Conservation (phyloP, 2,888 invertebrate species). For the Drosophila diplacantha region DNA sequence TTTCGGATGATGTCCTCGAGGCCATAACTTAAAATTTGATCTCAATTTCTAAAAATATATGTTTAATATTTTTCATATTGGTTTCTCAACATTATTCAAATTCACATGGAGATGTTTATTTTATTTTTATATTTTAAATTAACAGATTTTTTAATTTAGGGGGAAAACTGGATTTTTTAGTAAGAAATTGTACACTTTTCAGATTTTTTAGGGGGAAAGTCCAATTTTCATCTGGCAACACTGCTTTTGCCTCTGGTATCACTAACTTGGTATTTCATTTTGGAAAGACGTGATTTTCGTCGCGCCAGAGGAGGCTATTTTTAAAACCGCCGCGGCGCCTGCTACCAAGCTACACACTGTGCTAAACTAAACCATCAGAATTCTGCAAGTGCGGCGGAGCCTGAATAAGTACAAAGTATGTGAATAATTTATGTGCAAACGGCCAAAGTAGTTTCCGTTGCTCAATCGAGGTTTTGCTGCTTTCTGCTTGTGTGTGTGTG, state of each 20-base stretch:
- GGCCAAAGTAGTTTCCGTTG: constrained; percentile 3
- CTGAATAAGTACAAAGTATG: constrained; percentile 57
- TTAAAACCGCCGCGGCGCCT: constrained; percentile 37
- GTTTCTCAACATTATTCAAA: no score
- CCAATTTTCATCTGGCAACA: no score
- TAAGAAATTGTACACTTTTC: no score
- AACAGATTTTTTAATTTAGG: no score
- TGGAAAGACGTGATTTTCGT: constrained; percentile 41
- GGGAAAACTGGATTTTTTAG: no score
- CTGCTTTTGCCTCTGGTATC: background rate
- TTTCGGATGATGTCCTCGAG: no score
- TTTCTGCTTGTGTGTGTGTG: constrained; percentile 14
- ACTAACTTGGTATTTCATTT: background rate
- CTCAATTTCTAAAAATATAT: no score
- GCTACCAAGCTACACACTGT: constrained; percentile 30
- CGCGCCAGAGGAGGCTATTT: constrained; percentile 20
- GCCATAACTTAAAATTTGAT: no score
- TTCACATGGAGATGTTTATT: no score
- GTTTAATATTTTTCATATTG: no score
- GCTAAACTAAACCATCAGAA: constrained; percentile 32
- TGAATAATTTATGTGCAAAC: constrained; percentile 7
- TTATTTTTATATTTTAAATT: no score
- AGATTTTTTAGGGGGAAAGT: no score
- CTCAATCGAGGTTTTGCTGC: constrained; percentile 1
- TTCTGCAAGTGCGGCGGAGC: constrained; percentile 28